Percentiles rank a stretch among this genome's conserved stretches.
phyloP scores from a whole-genome alignment of 2,888 invertebrate genomes.

The Blomia tropicalis region DNA sequence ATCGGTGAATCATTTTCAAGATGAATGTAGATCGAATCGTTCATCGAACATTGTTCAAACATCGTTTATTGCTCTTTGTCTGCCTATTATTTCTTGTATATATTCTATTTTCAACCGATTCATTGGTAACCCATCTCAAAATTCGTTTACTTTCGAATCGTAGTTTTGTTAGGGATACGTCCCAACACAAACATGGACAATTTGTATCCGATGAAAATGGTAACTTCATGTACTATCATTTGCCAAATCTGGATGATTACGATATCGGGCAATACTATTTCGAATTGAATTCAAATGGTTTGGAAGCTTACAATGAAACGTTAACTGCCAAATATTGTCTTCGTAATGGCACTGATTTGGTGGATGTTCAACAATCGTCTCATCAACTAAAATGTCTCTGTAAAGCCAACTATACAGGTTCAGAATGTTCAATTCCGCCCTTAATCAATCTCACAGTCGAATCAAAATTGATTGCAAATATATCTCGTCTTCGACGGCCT shows the following conservation, averaged over 20 bases:
- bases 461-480: neutral
- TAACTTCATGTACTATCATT: conserved; percentile 10
- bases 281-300: neutral
- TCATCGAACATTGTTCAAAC: neutral
- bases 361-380: too few relatives aligned
- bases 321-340: neutral
- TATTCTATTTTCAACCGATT: neutral
- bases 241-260: conserved; percentile 13
- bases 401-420: conserved; percentile 1
- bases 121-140: neutral
- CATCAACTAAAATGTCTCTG: conserved; percentile 1
- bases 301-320: neutral
- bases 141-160: neutral
- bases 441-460: neutral
- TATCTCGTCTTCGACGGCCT: neutral
- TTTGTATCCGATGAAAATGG: neutral
- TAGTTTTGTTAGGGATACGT: neutral
- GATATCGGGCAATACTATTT: conserved; percentile 12
- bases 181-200: neutral
- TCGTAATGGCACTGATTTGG: neutral
- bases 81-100: neutral
- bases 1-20: too few relatives aligned
- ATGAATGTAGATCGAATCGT: neutral
- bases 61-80: neutral
- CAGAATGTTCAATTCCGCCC: conserved; percentile 17